Evolutionary conservation across 2,888 invertebrate species (phyloP), one percentile per base, ranked within the genome.

Genomic region (Agriopis aurantiaria): DNA sequence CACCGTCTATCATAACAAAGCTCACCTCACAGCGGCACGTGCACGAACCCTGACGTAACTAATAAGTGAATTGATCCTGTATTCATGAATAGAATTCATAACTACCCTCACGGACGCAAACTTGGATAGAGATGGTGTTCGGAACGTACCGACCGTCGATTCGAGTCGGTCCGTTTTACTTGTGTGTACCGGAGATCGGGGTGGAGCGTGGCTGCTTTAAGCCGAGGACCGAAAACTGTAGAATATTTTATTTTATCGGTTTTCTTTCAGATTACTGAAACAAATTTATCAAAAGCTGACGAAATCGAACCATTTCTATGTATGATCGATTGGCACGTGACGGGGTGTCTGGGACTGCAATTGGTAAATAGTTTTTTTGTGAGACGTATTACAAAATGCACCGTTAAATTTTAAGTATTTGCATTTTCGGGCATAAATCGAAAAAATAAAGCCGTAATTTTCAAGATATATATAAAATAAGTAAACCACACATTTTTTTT

Each of bases 41-140:
- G 51, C 49, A 10, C 64, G 14, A 51, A n/a, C 45, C 33, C 46
- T 59, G 45, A 65, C 65, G 62, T 62, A 68, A 52, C 40, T 62
- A n/a, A 57, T 63, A 51, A 68, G 57, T 46, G 58, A 68, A 49
- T 64, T 58, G 48, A 64, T 60, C 49, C 59, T 43, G 53, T 55
- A 55, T 63, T 62, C 63, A 60, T 60, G 68, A 59, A 43, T 64
- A 64, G 53, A 64, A 69, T 69, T 33, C 49, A 64, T 63, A 69
- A 68, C 53, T 63, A 68, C 62, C 62, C 55, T 23, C 11, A 9
- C 48, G 12, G 40, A 48, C 43, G 41, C 14, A 49, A 61, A 55
- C 53, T 64, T 51, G 23, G 55, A 48, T 43, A 53, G 58, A 41
- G 56, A 51, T 33, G 17, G 48, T 40, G 12, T 17, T 43, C n/a